phyloP scores from a whole-genome alignment of 2,113 vertebrate species.

The Erythrolamprus reginae region DNA sequence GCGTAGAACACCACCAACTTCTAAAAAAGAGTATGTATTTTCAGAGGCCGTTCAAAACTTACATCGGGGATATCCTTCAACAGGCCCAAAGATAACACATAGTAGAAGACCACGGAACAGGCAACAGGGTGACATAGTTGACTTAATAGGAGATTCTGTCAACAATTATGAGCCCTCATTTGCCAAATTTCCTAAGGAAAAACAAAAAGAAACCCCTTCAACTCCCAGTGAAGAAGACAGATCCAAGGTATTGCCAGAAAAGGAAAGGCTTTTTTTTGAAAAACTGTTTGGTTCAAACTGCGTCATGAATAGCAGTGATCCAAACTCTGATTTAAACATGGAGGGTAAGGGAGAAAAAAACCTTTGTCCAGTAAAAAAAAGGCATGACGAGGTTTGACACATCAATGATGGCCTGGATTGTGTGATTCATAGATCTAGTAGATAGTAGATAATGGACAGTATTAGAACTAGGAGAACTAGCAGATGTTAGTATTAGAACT shows the following conservation, averaged over 20 bases:
- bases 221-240: background rate
- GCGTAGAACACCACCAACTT: background rate
- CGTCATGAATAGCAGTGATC: background rate
- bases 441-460: background rate
- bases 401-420: too few species aligned
- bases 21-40: conserved; percentile 40
- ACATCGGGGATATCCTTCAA: conserved; percentile 49
- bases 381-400: too few species aligned
- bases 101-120: accelerated
- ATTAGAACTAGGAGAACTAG: too few species aligned
- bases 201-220: background rate
- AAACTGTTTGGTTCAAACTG: conserved; percentile 50
- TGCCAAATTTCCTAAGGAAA: background rate
- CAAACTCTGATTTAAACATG: too few species aligned
- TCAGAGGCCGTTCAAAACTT: conserved; percentile 63
- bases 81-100: background rate
- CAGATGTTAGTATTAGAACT: too few species aligned
- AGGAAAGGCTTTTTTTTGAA: conserved; percentile 39
- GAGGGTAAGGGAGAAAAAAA: too few species aligned
- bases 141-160: background rate
- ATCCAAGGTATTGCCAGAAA: background rate
- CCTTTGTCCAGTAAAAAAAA: too few species aligned
- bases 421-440: background rate
- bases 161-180: conserved; percentile 42
- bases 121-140: accelerated